Evolutionary conservation across 2,113 vertebrate species (phyloP), one percentile per base, ranked within the genome.

Genomic region (Chaetorhynchus papuensis): DNA sequence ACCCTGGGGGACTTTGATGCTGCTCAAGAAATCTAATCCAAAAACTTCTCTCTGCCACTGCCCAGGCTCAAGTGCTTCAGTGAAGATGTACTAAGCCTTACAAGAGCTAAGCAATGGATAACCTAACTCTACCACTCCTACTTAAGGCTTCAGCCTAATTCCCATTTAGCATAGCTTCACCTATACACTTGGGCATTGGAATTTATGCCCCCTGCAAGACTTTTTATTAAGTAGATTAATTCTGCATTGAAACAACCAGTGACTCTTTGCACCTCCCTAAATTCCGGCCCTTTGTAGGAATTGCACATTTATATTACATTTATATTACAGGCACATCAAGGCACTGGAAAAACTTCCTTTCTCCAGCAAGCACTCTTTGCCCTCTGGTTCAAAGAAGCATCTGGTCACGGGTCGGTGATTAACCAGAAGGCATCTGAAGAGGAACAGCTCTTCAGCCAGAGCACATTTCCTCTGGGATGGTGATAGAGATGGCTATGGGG

Each of bases 401-500:
- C 44, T 75, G 60, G 64, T 50, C 50, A 83, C 76, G 83, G 64
- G 33, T 54, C 69, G 31, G 68, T 19, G 47, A 56, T 52, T 26
- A 71, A 93, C 27, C 54, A 87, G 60, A 66, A 92, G 13, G 60
- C 23, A 81, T n/a, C 52, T 90, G 41, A 52, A 30, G 42, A 78
- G 72, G 49, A 86, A 60, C 50, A 77, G 9, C 37, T 30, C 88
- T 20, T 61, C 56, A 89, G 60, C 3, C 76, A 68, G 54, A 1
- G 54, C 27, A 26, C 26, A 14, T 50, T 71, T 84, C 26, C 54
- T 66, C 11, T 17, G 33, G 68, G 52, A 19, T 52, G 42, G 78
- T 15, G 72, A 74, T 0, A 80, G 41, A 0, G 0, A 37, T 1
- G 5, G 49, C 50, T 26, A 1, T 0, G 7, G 37, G 50, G 81